phyloP scores from a whole-genome alignment of 2,888 invertebrate genomes.

The Ormia ochracea region DNA sequence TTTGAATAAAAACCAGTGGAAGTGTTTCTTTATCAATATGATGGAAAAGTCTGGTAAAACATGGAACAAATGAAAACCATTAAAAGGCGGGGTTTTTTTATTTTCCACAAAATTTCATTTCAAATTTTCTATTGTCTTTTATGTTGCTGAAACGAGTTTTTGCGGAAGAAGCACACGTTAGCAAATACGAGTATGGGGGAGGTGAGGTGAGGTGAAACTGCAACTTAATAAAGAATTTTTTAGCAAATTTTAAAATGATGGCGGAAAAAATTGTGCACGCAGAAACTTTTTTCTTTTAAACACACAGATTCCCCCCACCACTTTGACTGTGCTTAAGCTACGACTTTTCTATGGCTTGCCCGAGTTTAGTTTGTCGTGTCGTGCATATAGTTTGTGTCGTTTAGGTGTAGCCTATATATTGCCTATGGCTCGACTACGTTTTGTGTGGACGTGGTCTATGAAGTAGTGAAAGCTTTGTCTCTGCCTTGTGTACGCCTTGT shows the following conservation, averaged over 20 bases:
- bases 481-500: background rate
- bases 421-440: too few relatives aligned
- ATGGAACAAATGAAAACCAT: background rate
- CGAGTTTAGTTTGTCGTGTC: too few relatives aligned
- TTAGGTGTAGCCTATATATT: too few relatives aligned
- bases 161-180: constrained; percentile 1
- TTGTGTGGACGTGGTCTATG: too few relatives aligned
- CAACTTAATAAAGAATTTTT: constrained; percentile 6
- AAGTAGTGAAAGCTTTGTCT: background rate
- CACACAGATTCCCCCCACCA: too few relatives aligned
- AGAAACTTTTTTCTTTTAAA: too few relatives aligned
- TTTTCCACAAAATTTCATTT: constrained; percentile 28
- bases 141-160: background rate
- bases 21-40: constrained; percentile 21
- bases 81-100: constrained; percentile 16
- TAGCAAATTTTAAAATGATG: too few relatives aligned
- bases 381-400: too few relatives aligned
- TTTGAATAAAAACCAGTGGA: background rate
- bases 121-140: background rate
- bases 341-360: too few relatives aligned
- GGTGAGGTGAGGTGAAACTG: background rate
- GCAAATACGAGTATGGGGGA: background rate
- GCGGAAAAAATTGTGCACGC: too few relatives aligned
- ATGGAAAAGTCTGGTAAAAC: background rate
- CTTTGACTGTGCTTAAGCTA: too few relatives aligned